Base-by-base conservation (phyloP, 1,140 invertebrate species). In the Harpegnathos saltator region DNA sequence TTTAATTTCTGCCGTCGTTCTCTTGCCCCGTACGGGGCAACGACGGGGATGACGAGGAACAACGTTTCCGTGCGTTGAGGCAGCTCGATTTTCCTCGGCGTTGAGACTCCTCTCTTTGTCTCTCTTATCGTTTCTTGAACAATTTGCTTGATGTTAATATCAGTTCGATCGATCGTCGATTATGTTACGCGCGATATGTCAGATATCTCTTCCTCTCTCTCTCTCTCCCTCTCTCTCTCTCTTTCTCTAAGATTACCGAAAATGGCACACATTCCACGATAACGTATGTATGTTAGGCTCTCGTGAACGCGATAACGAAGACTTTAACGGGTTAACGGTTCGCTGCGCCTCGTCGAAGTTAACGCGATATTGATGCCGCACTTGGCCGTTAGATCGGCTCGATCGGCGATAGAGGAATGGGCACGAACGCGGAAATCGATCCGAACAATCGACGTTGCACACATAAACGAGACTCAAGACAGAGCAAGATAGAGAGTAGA, bases 381-480 rank as follows among this genome's bases (percentile, higher is more conserved):
- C 69, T 81, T 58, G 56, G 80, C 72, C 44, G 65, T 80, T 82
- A 80, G 72, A 69, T 83, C 72, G 86, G 84, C 77, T 85, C 81
- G 86, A 90, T 90, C 83, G 56, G 73, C 19, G 59, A n/a, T 14
- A 44, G 22, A 69, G 22, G 73, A 82, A 89, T 5, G 29, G 58
- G n/a, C 29, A 33, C 56, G 29, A 56, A 29, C 22, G 52, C 54
- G 26, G 72, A 72, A 90, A 87, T 89, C 74, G 82, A 90, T 90
- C 69, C 62, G 71, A 74, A 11, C 50, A 68, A 71, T 80, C 77
- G 29, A 59, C 52, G 33, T 77, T 62, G 33, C 61, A 63, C 48
- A 33, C 62, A n/a, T n/a, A 61, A 77, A 77, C 62, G 44, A n/a
- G 54, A 56, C 4, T 33, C 61, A 56, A 50, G 52, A 26, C 22